A percentile compares a stretch with the other conserved stretches of the same genome.
These are phyloP conservation scores for Halichondria panicea DNA, from an alignment of 37 sponge, comb jelly and placozoan genomes.

Conservation along the genomic window DNA sequence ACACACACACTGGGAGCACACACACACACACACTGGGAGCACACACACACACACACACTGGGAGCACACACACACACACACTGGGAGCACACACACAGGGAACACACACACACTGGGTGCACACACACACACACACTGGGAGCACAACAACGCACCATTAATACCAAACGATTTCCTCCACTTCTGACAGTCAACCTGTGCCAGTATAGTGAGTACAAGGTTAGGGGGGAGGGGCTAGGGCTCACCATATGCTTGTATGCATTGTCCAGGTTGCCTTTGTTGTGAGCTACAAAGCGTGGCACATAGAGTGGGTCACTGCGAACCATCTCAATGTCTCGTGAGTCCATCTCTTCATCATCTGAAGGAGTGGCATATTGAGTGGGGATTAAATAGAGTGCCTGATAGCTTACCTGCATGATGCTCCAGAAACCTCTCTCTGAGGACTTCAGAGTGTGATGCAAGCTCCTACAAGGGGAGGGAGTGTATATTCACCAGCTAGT, in stretches of 20 bases:
- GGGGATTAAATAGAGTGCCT: background rate
- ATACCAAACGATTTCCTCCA: constrained; percentile 63
- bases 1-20: too few relatives aligned
- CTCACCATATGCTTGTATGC: constrained; percentile 69
- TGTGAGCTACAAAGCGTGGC: constrained; percentile 45
- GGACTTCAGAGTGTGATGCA: background rate
- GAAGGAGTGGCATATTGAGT: background rate
- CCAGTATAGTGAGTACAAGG: background rate
- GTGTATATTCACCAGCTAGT: too few relatives aligned
- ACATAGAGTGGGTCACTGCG: constrained; percentile 28
- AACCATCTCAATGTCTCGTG: constrained; percentile 42
- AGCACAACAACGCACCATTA: constrained; percentile 28
- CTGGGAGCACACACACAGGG: too few relatives aligned
- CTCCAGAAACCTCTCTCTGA: constrained; percentile 8
- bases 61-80: too few relatives aligned
- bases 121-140: background rate
- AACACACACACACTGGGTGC: too few relatives aligned
- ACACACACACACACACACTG: too few relatives aligned
- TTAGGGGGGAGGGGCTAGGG: background rate
- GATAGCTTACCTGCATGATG: constrained; percentile 28
- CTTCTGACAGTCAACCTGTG: constrained; percentile 20
- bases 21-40: too few relatives aligned
- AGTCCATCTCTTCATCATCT: constrained; percentile 33
- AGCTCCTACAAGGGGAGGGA: constrained; percentile 23
- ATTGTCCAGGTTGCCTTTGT: constrained; percentile 30